These are phyloP conservation scores for Scopus umbretta DNA, from an alignment of 2,113 vertebrate species.

Conservation along the genomic window DNA sequence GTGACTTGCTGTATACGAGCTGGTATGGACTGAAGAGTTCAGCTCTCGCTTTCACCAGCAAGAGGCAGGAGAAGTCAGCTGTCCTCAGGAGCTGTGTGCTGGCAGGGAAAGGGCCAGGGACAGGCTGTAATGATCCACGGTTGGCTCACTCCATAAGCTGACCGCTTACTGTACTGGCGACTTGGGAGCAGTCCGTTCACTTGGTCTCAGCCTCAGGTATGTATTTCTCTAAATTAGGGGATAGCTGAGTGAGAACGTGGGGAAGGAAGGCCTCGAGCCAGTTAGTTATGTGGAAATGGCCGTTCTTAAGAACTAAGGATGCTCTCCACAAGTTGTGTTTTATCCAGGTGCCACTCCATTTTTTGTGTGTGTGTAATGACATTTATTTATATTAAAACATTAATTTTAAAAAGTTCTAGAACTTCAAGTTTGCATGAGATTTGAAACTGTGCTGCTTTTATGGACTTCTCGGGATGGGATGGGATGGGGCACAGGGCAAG, in stretches of 20 bases:
- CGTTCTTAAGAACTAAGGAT: neutral
- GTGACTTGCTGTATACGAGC: neutral
- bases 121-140: neutral
- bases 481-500: slow-evolving; percentile 8
- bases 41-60: slow-evolving; percentile 1
- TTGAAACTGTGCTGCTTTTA: slow-evolving; percentile 51
- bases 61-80: slow-evolving; percentile 2
- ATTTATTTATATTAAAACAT: slow-evolving; percentile 71
- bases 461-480: slow-evolving; percentile 15
- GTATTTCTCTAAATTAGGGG: neutral
- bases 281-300: neutral
- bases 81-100: slow-evolving; percentile 18
- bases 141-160: neutral
- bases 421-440: neutral
- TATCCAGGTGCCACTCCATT: slow-evolving; percentile 73
- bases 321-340: slow-evolving; percentile 61
- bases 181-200: neutral
- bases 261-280: neutral
- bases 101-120: neutral
- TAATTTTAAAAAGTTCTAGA: slow-evolving; percentile 31
- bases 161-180: neutral
- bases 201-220: neutral
- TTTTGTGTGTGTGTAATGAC: slow-evolving; percentile 54
- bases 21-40: neutral
- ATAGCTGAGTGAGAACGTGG: neutral